These are phyloP conservation scores for Ctenodactylus gundi DNA, from an alignment of 2,113 vertebrate species.

Conservation along the genomic window DNA sequence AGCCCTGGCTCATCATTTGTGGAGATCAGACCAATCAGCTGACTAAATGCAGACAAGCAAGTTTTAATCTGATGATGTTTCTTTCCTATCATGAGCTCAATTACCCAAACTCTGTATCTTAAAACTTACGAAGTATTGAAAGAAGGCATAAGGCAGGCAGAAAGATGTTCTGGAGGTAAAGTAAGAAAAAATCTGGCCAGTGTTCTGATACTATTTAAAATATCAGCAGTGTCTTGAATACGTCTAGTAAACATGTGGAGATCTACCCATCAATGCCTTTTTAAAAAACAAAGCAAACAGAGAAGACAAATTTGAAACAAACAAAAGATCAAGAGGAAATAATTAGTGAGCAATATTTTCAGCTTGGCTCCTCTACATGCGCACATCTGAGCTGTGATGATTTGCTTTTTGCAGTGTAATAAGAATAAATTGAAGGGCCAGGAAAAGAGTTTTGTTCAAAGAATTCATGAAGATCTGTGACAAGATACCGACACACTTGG, in stretches of 20 bases:
- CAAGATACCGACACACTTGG: background rate
- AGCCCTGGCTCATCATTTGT: background rate
- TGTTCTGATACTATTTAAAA: background rate
- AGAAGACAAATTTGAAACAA: background rate
- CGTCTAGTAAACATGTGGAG: background rate
- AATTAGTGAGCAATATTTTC: background rate
- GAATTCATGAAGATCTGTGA: background rate
- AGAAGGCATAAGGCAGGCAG: background rate
- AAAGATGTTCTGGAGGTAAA: constrained; percentile 35
- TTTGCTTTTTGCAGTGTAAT: background rate
- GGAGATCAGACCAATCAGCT: background rate
- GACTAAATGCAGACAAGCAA: background rate
- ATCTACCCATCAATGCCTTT: background rate
- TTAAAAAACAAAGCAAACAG: background rate
- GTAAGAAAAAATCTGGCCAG: background rate
- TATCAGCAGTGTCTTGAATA: background rate
- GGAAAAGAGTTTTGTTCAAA: background rate
- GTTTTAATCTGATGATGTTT: background rate
- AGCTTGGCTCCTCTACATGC: background rate
- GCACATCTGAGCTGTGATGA: background rate
- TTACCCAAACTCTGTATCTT: background rate
- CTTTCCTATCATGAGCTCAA: background rate
- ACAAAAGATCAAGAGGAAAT: background rate
- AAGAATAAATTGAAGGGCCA: background rate
- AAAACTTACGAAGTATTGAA: background rate